These are phyloP conservation scores for Baccha elongata DNA, from an alignment of 2,888 invertebrate species.

Conservation along the genomic window DNA sequence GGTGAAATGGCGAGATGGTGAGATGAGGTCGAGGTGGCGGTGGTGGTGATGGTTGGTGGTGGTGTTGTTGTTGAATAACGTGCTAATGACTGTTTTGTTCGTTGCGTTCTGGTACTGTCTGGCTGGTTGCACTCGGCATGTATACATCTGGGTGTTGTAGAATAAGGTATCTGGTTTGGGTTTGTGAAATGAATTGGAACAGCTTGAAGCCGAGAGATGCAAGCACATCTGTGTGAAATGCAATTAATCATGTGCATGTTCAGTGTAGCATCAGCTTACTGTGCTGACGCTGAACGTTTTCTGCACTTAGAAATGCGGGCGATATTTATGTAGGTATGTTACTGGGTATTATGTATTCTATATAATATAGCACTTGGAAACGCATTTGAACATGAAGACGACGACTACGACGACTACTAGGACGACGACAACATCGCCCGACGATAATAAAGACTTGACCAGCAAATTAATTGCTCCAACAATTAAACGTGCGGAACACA, in stretches of 20 bases:
- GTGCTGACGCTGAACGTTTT: constrained; percentile 17
- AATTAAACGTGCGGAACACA: constrained; percentile 53
- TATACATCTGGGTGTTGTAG: constrained; percentile 37
- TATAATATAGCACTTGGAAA: constrained; percentile 18
- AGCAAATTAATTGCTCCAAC: constrained; percentile 59
- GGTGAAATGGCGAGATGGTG: constrained; percentile 53
- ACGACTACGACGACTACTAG: not conserved
- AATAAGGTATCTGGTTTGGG: constrained; percentile 54
- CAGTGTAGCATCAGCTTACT: constrained; percentile 53
- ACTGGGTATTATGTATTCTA: no score
- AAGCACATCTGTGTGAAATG: constrained; percentile 69
- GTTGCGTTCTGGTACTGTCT: constrained; percentile 22
- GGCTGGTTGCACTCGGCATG: constrained; percentile 57
- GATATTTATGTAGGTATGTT: constrained; percentile 9
- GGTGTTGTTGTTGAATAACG: constrained; percentile 62
- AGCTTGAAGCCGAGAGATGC: constrained; percentile 28
- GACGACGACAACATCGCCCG: not conserved
- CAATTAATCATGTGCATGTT: constrained; percentile 70
- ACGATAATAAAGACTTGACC: constrained; percentile 58
- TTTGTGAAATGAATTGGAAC: constrained; percentile 73
- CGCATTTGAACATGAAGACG: constrained; percentile 23
- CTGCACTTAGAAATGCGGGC: constrained; percentile 55
- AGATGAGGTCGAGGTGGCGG: constrained; percentile 36
- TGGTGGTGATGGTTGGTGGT: constrained; percentile 5
- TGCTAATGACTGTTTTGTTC: constrained; percentile 73